Evolutionary conservation across 92 coral and sea anemone species (phyloP).

Genomic region (Ricordea florida): DNA sequence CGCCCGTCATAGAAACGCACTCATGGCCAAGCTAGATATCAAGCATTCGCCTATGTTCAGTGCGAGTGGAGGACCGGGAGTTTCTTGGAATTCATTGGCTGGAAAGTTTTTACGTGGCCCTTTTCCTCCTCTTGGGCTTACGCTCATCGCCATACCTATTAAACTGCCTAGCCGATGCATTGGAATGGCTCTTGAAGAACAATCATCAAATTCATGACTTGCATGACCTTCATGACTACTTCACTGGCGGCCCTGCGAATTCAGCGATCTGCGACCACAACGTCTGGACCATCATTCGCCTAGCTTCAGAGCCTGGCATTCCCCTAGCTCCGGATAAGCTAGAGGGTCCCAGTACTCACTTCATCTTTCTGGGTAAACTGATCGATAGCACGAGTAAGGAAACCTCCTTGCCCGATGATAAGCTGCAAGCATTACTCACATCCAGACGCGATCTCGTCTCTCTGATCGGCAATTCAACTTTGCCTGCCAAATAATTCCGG

Average conservation of each 20-base stretch:
- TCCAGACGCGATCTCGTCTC: background rate
- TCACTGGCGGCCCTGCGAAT: constrained; percentile 7
- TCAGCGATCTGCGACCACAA: constrained; percentile 5
- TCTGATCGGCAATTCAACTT: constrained; percentile 19
- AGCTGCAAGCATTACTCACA: too few relatives aligned
- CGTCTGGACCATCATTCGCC: background rate
- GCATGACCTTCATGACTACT: constrained; percentile 5
- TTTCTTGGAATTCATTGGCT: constrained; percentile 12
- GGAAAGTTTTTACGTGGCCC: background rate
- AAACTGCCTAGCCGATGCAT: constrained; percentile 7
- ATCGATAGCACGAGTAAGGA: constrained; percentile 12
- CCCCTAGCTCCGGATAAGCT: constrained; percentile 19
- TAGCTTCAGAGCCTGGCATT: background rate
- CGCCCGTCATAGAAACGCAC: background rate
- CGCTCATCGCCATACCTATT: background rate
- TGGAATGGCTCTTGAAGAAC: background rate
- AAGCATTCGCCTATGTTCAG: constrained; percentile 26
- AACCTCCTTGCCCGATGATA: constrained; percentile 15
- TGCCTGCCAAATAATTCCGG: constrained; percentile 17
- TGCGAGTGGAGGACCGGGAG: constrained; percentile 16
- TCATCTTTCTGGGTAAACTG: constrained; percentile 16
- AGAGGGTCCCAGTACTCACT: constrained; percentile 19
- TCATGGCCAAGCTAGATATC: constrained; percentile 10
- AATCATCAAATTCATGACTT: background rate
- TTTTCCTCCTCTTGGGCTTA: background rate